Base-by-base conservation (phyloP, 2,888 invertebrate genomes). In the Coleophora flavipennella region DNA sequence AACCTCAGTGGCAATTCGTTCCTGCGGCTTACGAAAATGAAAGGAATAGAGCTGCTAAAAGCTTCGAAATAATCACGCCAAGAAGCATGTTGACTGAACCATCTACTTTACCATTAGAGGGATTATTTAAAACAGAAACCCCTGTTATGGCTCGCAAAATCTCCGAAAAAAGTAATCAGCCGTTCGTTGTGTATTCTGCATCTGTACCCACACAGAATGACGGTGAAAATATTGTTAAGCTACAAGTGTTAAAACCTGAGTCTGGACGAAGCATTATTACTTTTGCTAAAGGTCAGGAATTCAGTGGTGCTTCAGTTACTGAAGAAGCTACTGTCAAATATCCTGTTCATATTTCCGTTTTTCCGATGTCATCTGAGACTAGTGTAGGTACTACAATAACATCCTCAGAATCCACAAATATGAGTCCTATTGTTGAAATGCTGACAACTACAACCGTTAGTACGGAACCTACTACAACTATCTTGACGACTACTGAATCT, bases 61-160 rank as follows among this genome's bases (percentile, higher is more conserved):
- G 48, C 43, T 76, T 71, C 42, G 80, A 86, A 47, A 59, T 76
- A 31, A 64, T 79, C 1, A 81, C 83, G 4, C 79, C 78, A 8
- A 71, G 76, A 31, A 60, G 67, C 2, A 65, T 70, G 58, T 48
- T 61, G 1, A 78, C 70, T 8, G 88, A 91, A 63, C 86, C 89
- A 1, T 90, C 91, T 0, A 91, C 91, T 1, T 86, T 92, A 46
- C 74, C 91, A 9, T 65, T 92, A 46, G 90, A 92, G 72, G 90
- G 87, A 1, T 68, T 92, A 8, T 92, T 92, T 53, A 87, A 88
- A 60, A 86, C 86, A 40, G 76, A 87, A 58, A 76, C 71, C 37
- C 80, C 86, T 0, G 42, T 63, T 2, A 67, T 56, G 44, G 67
- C 67, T 3, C 67, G 62, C 43, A 71, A 72, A 60, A 48, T 64